phyloP scores from a whole-genome alignment of 2,888 invertebrate species.

The Digitonthophagus gazella region DNA sequence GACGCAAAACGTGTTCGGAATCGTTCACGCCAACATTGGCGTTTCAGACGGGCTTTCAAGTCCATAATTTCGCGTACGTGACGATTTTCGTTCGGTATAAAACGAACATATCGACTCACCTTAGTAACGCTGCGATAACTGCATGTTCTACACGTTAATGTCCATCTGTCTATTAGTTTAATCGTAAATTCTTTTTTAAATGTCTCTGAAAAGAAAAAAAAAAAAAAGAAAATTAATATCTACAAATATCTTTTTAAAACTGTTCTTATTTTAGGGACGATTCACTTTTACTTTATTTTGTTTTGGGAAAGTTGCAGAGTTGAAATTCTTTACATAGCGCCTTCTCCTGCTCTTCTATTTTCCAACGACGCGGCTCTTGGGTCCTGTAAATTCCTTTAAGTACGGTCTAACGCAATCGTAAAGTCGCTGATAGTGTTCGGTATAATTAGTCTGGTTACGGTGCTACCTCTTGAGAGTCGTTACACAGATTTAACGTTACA shows the following conservation, averaged over 20 bases:
- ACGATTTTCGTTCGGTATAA: background rate
- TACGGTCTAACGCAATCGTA: background rate
- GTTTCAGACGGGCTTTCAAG: conserved; percentile 2
- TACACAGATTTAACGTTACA: too few species aligned
- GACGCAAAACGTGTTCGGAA: conserved; percentile 6
- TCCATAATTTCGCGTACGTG: conserved; percentile 9
- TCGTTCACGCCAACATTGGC: conserved; percentile 6
- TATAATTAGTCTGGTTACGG: background rate
- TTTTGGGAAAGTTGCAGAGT: background rate
- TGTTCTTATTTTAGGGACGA: background rate
- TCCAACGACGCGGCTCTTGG: background rate
- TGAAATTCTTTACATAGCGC: background rate
- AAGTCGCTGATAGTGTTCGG: background rate
- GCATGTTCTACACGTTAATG: background rate
- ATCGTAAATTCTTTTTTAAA: background rate
- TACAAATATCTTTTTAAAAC: too few species aligned
- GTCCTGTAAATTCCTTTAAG: background rate
- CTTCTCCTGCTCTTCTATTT: background rate
- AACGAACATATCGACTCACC: background rate
- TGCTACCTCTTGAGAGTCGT: too few species aligned
- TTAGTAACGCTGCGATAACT: background rate
- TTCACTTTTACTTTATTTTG: background rate
- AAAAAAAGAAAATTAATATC: background rate
- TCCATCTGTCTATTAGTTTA: background rate
- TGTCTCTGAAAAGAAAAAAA: background rate